Conservation (phyloP, 53 echinoderm and acorn worm species). For the Zoroaster sp. region DNA sequence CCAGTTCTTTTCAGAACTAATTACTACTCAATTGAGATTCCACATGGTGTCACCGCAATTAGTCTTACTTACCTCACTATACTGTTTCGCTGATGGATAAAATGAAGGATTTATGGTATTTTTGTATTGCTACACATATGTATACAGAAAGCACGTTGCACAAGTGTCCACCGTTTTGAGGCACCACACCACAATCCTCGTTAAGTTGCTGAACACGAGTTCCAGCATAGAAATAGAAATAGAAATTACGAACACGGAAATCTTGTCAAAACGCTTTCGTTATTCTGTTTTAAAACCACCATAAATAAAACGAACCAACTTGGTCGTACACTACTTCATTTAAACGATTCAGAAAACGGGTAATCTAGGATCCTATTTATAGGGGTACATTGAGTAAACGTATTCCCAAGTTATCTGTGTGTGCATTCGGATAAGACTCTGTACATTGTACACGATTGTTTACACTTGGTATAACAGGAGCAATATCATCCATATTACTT, state of each 20-base stretch:
- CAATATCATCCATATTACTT: background rate
- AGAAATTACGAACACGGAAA: background rate
- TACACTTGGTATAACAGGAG: conserved; percentile 21
- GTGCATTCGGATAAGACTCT: background rate
- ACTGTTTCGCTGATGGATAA: too few relatives aligned
- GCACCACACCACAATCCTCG: too few relatives aligned
- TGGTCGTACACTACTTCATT: background rate
- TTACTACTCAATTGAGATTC: too few relatives aligned
- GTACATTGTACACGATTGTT: conserved; percentile 28
- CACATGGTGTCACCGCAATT: too few relatives aligned
- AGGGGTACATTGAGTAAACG: background rate
- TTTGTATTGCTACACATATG: too few relatives aligned
- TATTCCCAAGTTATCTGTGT: background rate
- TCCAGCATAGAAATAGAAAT: background rate
- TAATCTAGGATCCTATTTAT: background rate
- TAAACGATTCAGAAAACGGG: conserved; percentile 13
- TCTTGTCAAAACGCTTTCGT: background rate
- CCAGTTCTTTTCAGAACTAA: too few relatives aligned
- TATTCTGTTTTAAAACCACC: background rate
- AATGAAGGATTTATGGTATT: too few relatives aligned
- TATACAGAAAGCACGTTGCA: too few relatives aligned
- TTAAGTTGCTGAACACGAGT: background rate
- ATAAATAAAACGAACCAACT: background rate
- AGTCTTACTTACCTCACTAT: too few relatives aligned
- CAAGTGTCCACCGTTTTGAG: too few relatives aligned